Evolutionary conservation across 2,888 invertebrate species (phyloP).

Genomic region (Nemoura dubitans): DNA sequence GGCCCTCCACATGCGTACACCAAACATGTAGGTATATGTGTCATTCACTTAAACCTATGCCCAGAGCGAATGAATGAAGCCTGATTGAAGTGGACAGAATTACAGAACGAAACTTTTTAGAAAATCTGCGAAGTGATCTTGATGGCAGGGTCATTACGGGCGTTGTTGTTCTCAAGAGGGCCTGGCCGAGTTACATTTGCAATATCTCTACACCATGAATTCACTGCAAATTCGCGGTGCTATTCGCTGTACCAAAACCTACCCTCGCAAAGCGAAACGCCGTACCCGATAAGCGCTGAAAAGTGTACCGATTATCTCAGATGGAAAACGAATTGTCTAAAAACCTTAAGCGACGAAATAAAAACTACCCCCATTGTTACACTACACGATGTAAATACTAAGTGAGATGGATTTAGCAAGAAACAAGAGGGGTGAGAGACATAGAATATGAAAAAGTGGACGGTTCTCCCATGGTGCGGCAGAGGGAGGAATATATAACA

Average conservation of each 20-base stretch:
- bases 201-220: not conserved
- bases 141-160: not conserved
- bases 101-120: not conserved
- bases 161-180: not conserved
- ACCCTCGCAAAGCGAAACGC: not conserved
- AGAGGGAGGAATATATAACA: constrained; percentile 15
- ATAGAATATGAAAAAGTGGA: constrained; percentile 16
- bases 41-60: not conserved
- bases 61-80: not conserved
- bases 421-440: constrained; percentile 29
- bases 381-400: constrained; percentile 15
- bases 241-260: not conserved
- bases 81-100: not conserved
- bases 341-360: constrained; percentile 26
- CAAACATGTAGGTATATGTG: not conserved
- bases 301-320: constrained; percentile 29
- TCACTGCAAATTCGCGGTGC: not conserved
- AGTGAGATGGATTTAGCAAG: constrained; percentile 38
- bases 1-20: not conserved
- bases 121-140: not conserved
- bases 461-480: not conserved
- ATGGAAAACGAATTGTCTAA: constrained; percentile 31
- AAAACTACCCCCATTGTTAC: constrained; percentile 35
- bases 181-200: not conserved
- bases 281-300: not conserved